Conservation (phyloP, 2,888 invertebrate species). For the Scaptomyza tumidula region DNA sequence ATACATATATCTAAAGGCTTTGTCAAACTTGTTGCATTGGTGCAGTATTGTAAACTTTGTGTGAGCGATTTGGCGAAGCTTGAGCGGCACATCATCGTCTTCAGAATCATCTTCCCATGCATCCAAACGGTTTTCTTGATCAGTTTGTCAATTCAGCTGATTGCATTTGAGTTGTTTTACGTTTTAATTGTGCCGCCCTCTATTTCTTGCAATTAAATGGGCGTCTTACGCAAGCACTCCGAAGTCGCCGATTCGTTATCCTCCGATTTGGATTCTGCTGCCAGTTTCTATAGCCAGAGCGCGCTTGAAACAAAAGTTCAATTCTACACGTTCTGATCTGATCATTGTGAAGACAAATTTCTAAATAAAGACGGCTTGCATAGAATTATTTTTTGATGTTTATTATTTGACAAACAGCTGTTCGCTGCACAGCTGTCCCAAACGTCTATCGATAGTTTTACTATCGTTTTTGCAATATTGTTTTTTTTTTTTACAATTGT, state of each 20-base stretch:
- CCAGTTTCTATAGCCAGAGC: too few relatives aligned
- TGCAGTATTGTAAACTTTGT: constrained; percentile 29
- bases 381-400: too few relatives aligned
- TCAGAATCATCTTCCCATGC: too few relatives aligned
- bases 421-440: constrained; percentile 19
- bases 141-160: constrained; percentile 44
- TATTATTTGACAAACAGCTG: constrained; percentile 36
- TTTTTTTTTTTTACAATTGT: background rate
- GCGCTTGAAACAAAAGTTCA: too few relatives aligned
- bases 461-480: background rate
- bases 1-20: constrained; percentile 56
- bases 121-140: constrained; percentile 42
- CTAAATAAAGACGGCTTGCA: too few relatives aligned
- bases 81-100: too few relatives aligned
- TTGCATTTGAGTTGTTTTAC: constrained; percentile 32
- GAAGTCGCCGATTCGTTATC: constrained; percentile 24
- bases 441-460: constrained; percentile 5
- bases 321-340: too few relatives aligned
- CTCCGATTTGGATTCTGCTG: constrained; percentile 4
- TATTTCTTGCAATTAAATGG: constrained; percentile 63
- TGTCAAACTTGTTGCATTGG: constrained; percentile 54
- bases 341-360: too few relatives aligned
- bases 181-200: constrained; percentile 63
- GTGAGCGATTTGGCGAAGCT: constrained; percentile 36
- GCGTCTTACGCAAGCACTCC: constrained; percentile 58